Evolutionary conservation across 2,888 invertebrate genomes (phyloP), one percentile per base, ranked within the genome.

Genomic region (Archaeoteleia sp.): DNA sequence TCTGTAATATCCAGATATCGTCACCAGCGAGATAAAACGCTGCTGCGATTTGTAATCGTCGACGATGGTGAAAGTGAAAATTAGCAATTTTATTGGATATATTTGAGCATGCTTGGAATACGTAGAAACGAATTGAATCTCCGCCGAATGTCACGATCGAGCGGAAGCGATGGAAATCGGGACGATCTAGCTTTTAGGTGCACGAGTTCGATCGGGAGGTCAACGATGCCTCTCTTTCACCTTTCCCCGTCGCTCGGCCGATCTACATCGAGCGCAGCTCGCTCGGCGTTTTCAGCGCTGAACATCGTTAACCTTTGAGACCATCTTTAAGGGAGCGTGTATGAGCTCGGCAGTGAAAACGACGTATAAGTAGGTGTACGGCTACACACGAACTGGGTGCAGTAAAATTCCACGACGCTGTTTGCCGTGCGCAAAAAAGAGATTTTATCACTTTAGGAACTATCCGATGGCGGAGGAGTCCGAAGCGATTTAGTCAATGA

Each of bases 221-320:
- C 63, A 67, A 57, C 54, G 53, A 54, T 58, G 57, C 57, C 20
- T 43, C 54, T 70, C 67, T 67, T 70, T 63, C 70, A 67, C 70
- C 67, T 67, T 67, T 60, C 53, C 20, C 40, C 29, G 46, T 34
- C 17, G 55, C 34, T 54, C 27, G 15, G 34, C 32, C 14, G 32
- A 32, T 45, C 29, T 13, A 8, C 35, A 34, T 39, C 34, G 43
- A 48, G 39, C 9, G 37, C 27, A 7, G 32, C 42, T 17, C 40
- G 46, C 54, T 15, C 39, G 20, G 39, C 14, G 48, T 39, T 70
- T 65, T 53, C 45, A 75, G 74, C 71, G 71, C 63, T 71, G 74
- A 76, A 69, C 76, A 73, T 77, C 75, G 75, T 79, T 79, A 79
- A 79, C 79, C 79, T 78, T 78, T 75, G 75, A 74, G 73, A 75